phyloP scores from a whole-genome alignment of 92 coral and sea anemone species.

The Parazoanthus darwini region DNA sequence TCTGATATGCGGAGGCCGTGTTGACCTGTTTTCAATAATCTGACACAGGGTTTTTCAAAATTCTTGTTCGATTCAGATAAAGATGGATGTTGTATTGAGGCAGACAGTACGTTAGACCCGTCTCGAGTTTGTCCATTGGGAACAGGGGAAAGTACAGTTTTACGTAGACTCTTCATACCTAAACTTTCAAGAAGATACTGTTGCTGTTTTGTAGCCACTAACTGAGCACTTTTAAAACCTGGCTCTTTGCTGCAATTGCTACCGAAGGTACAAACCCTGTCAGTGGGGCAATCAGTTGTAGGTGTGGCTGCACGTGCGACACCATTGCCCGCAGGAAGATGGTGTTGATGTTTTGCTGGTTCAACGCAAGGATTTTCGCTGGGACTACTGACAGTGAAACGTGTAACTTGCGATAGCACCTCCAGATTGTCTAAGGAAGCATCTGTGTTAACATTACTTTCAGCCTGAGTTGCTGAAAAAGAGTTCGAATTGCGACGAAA shows the following conservation, averaged over 20 bases:
- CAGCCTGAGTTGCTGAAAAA: neutral
- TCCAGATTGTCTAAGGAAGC: neutral
- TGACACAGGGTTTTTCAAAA: neutral
- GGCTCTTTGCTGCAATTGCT: neutral
- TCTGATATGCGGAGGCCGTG: neutral
- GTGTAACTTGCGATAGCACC: neutral
- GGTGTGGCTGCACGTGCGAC: neutral
- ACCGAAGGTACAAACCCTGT: neutral
- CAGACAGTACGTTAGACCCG: neutral
- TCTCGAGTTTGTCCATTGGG: neutral
- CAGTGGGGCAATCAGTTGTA: neutral
- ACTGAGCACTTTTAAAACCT: neutral
- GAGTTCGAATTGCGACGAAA: neutral
- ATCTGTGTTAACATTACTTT: neutral
- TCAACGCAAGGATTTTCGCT: neutral
- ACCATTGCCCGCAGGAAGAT: neutral
- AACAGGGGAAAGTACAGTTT: neutral
- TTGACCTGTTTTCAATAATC: neutral
- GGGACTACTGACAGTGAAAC: neutral
- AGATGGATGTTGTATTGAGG: neutral
- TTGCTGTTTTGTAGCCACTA: neutral
- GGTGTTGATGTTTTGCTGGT: neutral
- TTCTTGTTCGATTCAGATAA: neutral
- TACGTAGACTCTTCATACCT: neutral
- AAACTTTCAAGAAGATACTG: neutral